Evolutionary conservation across 2,113 vertebrate species (phyloP), one percentile per base, ranked within the genome.

Genomic region (Poicephalus gulielmi): DNA sequence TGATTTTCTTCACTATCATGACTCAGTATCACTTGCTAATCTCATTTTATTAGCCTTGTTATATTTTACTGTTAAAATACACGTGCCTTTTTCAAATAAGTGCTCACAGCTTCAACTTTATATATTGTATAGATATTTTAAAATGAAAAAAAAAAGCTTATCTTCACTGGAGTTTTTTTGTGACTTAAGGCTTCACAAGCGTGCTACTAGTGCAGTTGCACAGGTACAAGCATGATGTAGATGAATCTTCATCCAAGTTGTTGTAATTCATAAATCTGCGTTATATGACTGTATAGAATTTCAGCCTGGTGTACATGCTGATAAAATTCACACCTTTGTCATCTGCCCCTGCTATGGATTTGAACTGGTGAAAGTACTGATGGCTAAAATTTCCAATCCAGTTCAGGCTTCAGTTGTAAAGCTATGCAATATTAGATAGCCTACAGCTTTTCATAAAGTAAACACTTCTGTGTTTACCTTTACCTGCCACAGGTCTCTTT

Each of bases 11-110:
- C 92, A 67, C 81, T 95, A 91, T 94, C 92, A 69, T 97, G 96
- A 97, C 91, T 97, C 94, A 95, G 94, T 95, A 97, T 96, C 95
- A 91, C 92, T 96, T 92, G 91, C 83, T 96, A 92, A 95, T 96
- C 86, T 96, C 69, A 74, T 92, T 96, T 92, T 88, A 90, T 96
- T 94, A 96, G 69, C 69, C 39, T 27, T 90, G 44, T 90, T 95
- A 49, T 60, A 81, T 93, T 94, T 88, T 90, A 33, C 64, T 47
- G 62, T 92, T 94, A 73, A 92, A 92, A 95, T 70, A 78, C 66
- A 84, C 19, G 15, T 82, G 49, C 47, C 28, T 79, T 85, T 57
- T 89, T 87, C 35, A 94, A 91, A 22, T 49, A 52, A 28, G 8
- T 33, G 22, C 31, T 92, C 68, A 62, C 16, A 82, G 57, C 70